Percentiles rank a stretch among this genome's conserved stretches.
phyloP scores from a whole-genome alignment of 2,888 invertebrate species.

The Brenthis hecate region DNA sequence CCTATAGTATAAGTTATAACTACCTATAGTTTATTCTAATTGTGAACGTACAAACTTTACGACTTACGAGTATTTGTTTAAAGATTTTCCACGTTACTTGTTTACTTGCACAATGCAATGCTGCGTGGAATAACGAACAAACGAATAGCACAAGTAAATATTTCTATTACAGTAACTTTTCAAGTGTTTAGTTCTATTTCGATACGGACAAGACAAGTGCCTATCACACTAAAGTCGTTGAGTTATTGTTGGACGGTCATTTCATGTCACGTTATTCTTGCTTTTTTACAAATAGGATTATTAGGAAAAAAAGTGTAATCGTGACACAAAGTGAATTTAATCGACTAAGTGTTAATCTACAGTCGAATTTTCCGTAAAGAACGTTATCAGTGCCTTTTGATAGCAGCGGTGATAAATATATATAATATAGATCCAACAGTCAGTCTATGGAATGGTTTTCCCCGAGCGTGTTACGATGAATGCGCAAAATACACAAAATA shows the following conservation, averaged over 20 bases:
- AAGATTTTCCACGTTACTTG: conserved; percentile 15
- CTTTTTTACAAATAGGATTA: not conserved
- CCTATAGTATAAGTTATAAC: too few relatives aligned
- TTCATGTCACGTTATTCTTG: too few relatives aligned
- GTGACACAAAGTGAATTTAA: not conserved
- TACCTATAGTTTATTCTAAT: not conserved
- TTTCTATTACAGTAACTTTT: not conserved
- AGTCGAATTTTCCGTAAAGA: conserved; percentile 18
- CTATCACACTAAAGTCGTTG: not conserved
- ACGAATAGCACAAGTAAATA: not conserved
- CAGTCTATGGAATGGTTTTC: conserved; percentile 27
- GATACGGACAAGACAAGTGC: not conserved
- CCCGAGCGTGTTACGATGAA: conserved; percentile 45
- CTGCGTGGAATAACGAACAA: not conserved
- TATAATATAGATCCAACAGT: conserved; percentile 2
- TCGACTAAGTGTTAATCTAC: conserved; percentile 1
- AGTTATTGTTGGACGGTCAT: not conserved
- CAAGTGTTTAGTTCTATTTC: not conserved
- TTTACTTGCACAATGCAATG: conserved; percentile 18
- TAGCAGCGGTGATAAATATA: conserved; percentile 24
- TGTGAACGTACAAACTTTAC: not conserved
- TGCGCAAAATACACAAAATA: conserved; percentile 49
- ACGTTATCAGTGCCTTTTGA: conserved; percentile 31
- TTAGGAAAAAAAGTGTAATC: not conserved
- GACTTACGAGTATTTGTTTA: not conserved